These are phyloP conservation scores for Chymomyza costata DNA, from an alignment of 1,140 invertebrate genomes.

Conservation along the genomic window DNA sequence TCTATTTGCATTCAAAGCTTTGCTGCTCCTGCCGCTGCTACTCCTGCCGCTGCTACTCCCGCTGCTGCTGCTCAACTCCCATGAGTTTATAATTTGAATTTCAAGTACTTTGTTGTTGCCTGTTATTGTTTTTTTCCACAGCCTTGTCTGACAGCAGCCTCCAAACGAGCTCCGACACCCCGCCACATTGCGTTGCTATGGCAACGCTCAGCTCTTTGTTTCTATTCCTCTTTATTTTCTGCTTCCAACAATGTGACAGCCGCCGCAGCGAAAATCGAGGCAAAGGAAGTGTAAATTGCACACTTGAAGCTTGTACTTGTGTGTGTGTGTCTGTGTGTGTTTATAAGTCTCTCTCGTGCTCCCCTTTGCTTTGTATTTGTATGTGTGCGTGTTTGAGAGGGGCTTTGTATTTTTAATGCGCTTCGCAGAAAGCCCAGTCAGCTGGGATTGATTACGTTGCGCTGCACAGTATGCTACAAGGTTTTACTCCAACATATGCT, in stretches of 20 bases:
- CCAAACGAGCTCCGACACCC: neutral
- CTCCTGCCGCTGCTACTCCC: neutral
- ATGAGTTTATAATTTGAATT: conserved; percentile 63
- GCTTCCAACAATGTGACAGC: neutral
- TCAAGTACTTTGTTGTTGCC: conserved; percentile 37
- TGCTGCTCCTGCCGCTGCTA: neutral
- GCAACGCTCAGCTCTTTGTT: conserved; percentile 32
- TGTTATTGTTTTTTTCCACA: neutral
- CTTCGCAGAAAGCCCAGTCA: conserved; percentile 43
- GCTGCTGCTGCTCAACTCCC: conserved; percentile 20
- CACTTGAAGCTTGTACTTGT: conserved; percentile 54
- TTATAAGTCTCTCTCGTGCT: conserved; percentile 29
- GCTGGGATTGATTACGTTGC: conserved; percentile 53
- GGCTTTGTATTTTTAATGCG: conserved; percentile 39
- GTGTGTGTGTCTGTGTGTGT: conserved; percentile 17
- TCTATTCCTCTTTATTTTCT: neutral
- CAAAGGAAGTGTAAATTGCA: conserved; percentile 64
- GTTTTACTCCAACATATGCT: conserved; percentile 46
- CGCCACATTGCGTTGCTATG: conserved; percentile 4
- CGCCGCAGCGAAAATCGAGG: conserved; percentile 28
- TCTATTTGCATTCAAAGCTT: conserved; percentile 16
- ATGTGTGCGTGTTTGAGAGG: too few species aligned
- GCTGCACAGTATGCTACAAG: conserved; percentile 48
- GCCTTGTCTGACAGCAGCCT: neutral
- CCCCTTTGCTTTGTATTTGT: too few species aligned